phyloP scores from a whole-genome alignment of 2,797 vertebrate genomes.

The Megalops cyprinoides region DNA sequence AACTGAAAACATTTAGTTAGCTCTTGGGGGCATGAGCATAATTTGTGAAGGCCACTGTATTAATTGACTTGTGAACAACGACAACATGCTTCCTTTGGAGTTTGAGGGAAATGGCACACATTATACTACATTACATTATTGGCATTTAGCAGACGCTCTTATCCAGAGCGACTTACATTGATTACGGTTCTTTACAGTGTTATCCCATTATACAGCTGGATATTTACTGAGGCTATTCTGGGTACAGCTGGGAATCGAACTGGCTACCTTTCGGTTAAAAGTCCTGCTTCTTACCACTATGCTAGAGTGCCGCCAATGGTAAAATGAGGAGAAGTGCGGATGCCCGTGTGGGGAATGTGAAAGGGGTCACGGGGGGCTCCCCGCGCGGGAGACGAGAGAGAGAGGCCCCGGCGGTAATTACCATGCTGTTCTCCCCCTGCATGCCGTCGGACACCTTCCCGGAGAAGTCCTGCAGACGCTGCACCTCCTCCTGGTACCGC shows the following conservation, averaged over 20 bases:
- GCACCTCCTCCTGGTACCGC: slow-evolving; percentile 60
- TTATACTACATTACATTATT: not conserved
- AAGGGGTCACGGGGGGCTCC: not conserved
- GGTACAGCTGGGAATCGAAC: too few species aligned
- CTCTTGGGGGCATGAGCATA: too few species aligned
- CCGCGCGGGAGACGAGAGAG: too few species aligned
- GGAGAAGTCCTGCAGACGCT: slow-evolving; percentile 49
- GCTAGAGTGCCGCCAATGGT: too few species aligned
- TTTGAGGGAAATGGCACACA: not conserved
- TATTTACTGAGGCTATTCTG: too few species aligned
- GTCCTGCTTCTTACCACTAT: too few species aligned
- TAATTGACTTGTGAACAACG: too few species aligned
- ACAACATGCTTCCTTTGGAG: not conserved
- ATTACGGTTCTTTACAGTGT: too few species aligned
- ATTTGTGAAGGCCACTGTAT: not conserved
- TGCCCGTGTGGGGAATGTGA: not conserved
- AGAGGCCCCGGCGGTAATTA: slow-evolving; percentile 40
- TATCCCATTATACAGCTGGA: too few species aligned
- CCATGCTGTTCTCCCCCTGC: slow-evolving; percentile 67
- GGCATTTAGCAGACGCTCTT: not conserved
- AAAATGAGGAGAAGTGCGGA: not conserved
- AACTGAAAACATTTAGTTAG: too few species aligned
- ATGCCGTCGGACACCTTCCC: slow-evolving; percentile 51
- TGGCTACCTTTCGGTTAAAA: too few species aligned
- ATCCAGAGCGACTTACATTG: too few species aligned